phyloP scores from a whole-genome alignment of 2,797 vertebrate species.

The Pristis pectinata region DNA sequence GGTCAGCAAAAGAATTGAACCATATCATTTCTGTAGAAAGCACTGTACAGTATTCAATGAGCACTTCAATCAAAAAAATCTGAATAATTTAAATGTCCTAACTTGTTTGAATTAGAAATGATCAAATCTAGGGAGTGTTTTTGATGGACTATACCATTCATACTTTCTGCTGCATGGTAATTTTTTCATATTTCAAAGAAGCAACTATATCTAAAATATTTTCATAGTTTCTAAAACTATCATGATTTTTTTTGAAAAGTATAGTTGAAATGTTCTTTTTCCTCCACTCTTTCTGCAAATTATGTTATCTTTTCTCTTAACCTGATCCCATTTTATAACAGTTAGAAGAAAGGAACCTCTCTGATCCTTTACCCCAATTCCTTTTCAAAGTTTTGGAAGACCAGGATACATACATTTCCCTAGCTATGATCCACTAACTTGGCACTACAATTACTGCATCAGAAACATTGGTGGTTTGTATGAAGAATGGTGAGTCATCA shows the following conservation, averaged over 20 bases:
- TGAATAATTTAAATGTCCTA: background rate
- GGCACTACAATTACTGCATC: background rate
- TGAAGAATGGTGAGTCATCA: background rate
- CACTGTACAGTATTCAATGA: background rate
- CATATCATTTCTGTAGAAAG: background rate
- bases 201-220: too few species aligned
- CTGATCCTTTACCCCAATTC: background rate
- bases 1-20: background rate
- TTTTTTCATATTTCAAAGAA: too few species aligned
- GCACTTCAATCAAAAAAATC: background rate
- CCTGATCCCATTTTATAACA: background rate
- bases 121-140: background rate
- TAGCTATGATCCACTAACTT: background rate
- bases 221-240: too few species aligned
- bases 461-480: background rate
- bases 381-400: too few species aligned
- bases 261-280: background rate
- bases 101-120: background rate
- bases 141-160: background rate
- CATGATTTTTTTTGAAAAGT: background rate
- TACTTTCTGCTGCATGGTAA: background rate
- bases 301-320: background rate
- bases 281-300: background rate
- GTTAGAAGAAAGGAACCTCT: background rate
- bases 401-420: too few species aligned